phyloP scores from a whole-genome alignment of 2,888 invertebrate species.

The Nemoura dubitans region DNA sequence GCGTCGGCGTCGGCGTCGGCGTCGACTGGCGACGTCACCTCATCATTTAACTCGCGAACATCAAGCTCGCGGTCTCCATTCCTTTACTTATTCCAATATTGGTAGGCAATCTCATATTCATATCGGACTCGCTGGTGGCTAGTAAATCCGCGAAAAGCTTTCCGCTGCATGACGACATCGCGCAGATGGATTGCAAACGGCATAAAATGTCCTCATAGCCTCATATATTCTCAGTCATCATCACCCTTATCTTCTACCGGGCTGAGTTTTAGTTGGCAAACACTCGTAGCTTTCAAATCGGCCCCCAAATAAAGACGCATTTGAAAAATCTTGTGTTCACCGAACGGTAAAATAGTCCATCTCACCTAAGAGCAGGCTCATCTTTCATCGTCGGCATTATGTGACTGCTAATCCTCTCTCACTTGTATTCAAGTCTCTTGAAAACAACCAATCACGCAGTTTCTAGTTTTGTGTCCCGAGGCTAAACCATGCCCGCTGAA shows the following conservation, averaged over 20 bases:
- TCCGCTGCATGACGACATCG: background rate
- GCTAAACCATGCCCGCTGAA: background rate
- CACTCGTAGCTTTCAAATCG: conserved; percentile 2
- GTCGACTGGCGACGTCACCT: conserved; percentile 13
- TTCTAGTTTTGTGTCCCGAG: conserved; percentile 30
- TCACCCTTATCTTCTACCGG: background rate
- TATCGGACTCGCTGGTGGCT: background rate
- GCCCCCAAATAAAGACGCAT: conserved; percentile 14
- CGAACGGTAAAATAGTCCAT: conserved; percentile 33
- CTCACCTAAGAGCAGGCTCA: conserved; percentile 18
- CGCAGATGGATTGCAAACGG: conserved; percentile 17
- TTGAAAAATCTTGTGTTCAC: conserved; percentile 28
- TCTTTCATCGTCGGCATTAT: conserved; percentile 35
- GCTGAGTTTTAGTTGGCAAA: conserved; percentile 24
- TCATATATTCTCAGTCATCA: background rate
- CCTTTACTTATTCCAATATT: conserved; percentile 29
- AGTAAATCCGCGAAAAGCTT: conserved; percentile 37
- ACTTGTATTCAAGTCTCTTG: conserved; percentile 36
- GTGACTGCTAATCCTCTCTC: conserved; percentile 39
- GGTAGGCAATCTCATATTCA: conserved; percentile 40
- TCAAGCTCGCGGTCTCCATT: background rate
- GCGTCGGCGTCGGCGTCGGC: background rate
- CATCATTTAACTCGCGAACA: background rate
- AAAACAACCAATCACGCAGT: conserved; percentile 41
- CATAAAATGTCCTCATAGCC: background rate